Conservation (phyloP, 1,140 invertebrate genomes). For the Argopecten irradians region DNA sequence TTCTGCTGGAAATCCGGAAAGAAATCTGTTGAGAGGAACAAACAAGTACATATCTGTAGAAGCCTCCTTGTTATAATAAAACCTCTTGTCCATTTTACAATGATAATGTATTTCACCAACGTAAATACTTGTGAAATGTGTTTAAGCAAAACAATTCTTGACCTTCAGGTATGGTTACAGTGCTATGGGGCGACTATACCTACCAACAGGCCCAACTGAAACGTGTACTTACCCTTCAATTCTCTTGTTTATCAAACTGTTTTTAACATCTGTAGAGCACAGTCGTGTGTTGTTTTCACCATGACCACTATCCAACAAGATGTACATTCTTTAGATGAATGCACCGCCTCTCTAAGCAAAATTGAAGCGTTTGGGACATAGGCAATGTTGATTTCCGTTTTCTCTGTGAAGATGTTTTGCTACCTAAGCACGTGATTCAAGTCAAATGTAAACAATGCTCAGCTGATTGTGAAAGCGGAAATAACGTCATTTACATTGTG, state of each 20-base stretch:
- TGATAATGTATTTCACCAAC: neutral
- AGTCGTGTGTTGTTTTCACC: neutral
- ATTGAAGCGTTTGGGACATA: neutral
- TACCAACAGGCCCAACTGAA: too few species aligned
- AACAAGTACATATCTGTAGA: too few species aligned
- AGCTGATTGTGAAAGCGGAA: neutral
- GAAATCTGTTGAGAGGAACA: neutral
- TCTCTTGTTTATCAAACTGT: neutral
- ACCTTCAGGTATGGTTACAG: neutral
- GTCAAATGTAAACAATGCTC: constrained; percentile 1
- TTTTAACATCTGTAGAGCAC: neutral
- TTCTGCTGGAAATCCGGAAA: constrained; percentile 20
- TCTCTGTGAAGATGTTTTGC: neutral
- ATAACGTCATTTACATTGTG: neutral
- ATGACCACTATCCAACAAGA: neutral
- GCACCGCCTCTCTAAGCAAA: neutral
- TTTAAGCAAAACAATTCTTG: neutral
- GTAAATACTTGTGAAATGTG: neutral
- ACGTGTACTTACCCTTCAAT: neutral
- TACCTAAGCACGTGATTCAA: neutral
- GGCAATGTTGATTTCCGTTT: neutral
- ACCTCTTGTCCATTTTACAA: too few species aligned
- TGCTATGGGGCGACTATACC: too few species aligned
- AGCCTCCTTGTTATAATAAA: neutral
- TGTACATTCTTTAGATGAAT: neutral